Evolutionary conservation across 2,888 invertebrate species (phyloP).

Genomic region (Subacronicta megacephala): DNA sequence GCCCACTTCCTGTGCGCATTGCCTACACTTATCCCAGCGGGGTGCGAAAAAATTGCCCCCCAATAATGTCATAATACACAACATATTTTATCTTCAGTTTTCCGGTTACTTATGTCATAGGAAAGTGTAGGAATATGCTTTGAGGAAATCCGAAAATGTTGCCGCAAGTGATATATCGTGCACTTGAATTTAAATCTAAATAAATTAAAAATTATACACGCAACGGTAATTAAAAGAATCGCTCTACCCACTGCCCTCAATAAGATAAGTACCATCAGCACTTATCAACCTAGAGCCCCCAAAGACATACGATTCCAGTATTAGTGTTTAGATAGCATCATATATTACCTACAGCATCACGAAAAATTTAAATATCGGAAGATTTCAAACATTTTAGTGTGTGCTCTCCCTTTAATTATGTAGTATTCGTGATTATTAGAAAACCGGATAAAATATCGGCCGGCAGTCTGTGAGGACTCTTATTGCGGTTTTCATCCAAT

Average conservation of each 20-base stretch:
- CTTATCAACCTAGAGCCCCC: neutral
- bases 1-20: constrained; percentile 81
- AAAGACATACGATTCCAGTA: no score
- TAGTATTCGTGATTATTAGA: no score
- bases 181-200: neutral
- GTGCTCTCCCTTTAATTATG: no score
- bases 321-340: no score
- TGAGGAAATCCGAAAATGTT: neutral
- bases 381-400: no score
- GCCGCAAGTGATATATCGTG: neutral
- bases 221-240: neutral
- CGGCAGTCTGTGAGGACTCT: constrained; percentile 2
- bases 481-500: constrained; percentile 57
- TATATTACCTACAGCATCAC: no score
- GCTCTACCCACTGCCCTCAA: neutral
- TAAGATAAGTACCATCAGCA: neutral
- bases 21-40: constrained; percentile 87
- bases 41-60: constrained; percentile 73
- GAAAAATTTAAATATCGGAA: no score
- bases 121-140: no score
- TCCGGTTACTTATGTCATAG: neutral
- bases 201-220: neutral
- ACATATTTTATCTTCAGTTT: constrained; percentile 13
- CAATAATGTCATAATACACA: constrained; percentile 59
- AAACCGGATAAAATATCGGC: no score